Evolutionary conservation across 2,888 invertebrate species (phyloP), one percentile per base, ranked within the genome.

Genomic region (Chrysolina americana): DNA sequence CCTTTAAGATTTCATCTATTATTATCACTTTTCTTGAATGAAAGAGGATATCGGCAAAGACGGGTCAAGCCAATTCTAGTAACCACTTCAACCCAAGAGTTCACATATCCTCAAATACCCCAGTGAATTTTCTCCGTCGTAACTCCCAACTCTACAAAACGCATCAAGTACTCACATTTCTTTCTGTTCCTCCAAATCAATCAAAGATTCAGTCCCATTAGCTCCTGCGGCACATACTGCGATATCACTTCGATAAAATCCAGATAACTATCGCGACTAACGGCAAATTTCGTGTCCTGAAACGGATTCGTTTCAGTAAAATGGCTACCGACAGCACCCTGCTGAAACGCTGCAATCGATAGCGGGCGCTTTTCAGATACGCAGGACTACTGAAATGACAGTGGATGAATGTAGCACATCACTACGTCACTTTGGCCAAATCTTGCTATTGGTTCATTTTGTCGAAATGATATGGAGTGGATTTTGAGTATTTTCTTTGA

Each of bases 281-380:
- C 13, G 17, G 17, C 41, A 41, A 63, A 53, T 36, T 63, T 70
- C 44, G 69, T 53, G 63, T 63, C 68, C 72, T 63, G 56, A 68
- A 71, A 70, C 64, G 72, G 66, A 82, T 79, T 70, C 73, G 77
- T 75, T 78, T 80, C 71, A 69, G 74, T 77, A 81, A 82, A 79
- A 87, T 87, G 87, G 87, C 86, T 82, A 83, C 83, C 85, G 85
- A 81, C 83, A 84, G 86, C 85, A 85, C 84, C 86, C 86, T 82
- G 81, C 81, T 81, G 82, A 66, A 83, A 23, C 23, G 23, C 81
- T 81, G 80, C 82, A 86, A 87, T 87, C 87, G 86, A 87, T 87
- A 86, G 70, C 76, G 78, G 81, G 76, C 79, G 77, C 77, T 80
- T 75, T 47, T 56, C 73, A 73, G 81, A 65, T 82, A 85, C 86